Percentiles rank a stretch among this genome's conserved stretches.
Evolutionary conservation across 2,888 invertebrate species (phyloP).

Genomic region (Lasioglossum pauxillum): DNA sequence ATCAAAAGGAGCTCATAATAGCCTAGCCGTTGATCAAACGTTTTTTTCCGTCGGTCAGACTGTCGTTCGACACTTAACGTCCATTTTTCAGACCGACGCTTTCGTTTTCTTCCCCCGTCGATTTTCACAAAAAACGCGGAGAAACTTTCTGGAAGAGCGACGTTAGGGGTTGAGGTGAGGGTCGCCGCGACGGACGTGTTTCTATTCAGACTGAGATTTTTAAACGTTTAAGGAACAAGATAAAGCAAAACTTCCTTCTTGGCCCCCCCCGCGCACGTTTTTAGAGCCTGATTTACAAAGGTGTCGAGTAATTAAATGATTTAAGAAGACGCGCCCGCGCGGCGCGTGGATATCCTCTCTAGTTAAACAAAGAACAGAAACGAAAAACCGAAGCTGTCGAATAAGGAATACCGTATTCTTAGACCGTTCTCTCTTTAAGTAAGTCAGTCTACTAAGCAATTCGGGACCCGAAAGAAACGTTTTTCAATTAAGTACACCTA

Average conservation of each 20-base stretch:
- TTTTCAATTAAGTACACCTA: slow-evolving; percentile 78
- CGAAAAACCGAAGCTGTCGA: neutral
- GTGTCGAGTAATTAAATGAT: neutral
- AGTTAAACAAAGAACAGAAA: neutral
- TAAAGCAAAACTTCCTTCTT: neutral
- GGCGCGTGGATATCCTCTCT: neutral
- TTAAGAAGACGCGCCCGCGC: slow-evolving; percentile 7
- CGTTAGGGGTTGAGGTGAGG: slow-evolving; percentile 22
- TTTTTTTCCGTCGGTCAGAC: neutral
- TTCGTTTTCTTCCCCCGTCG: neutral
- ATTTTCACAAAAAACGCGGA: neutral
- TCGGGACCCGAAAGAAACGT: slow-evolving; percentile 80
- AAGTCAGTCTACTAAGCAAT: slow-evolving; percentile 77
- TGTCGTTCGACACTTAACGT: slow-evolving; percentile 29
- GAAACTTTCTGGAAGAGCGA: slow-evolving; percentile 16
- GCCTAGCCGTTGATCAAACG: slow-evolving; percentile 28
- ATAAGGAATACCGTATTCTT: neutral
- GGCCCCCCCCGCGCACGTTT: slow-evolving; percentile 4
- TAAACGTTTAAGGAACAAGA: slow-evolving; percentile 28
- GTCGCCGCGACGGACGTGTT: slow-evolving; percentile 18
- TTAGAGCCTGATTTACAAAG: slow-evolving; percentile 2
- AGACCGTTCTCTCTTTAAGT: slow-evolving; percentile 62
- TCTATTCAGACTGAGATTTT: slow-evolving; percentile 43
- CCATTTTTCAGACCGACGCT: slow-evolving; percentile 28
- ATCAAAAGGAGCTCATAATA: slow-evolving; percentile 34